A percentile compares a stretch with the other conserved stretches of the same genome.
phyloP scores from a whole-genome alignment of 64 coral and sea anemone genomes.

The Dendrophyllia cribrosa region DNA sequence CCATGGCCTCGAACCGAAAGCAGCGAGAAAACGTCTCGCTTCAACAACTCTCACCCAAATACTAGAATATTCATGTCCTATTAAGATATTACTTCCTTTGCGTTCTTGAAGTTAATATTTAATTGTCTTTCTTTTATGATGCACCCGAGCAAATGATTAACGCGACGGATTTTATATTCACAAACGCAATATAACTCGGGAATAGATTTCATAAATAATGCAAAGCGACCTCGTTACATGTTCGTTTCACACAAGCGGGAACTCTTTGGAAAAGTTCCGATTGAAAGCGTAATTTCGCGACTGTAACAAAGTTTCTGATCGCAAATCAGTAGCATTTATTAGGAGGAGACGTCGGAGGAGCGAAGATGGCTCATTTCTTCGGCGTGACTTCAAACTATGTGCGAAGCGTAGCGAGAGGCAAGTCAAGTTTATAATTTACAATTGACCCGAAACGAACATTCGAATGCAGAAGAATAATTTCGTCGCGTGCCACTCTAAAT shows the following conservation, averaged over 20 bases:
- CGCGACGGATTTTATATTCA: constrained; percentile 87
- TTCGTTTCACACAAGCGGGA: constrained; percentile 47
- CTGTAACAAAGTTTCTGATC: background rate
- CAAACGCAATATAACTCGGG: constrained; percentile 54
- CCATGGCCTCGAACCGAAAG: background rate
- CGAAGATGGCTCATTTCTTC: background rate
- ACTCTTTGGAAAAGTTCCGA: background rate
- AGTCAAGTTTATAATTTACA: constrained; percentile 5
- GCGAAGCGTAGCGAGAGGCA: background rate
- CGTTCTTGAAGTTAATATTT: constrained; percentile 94
- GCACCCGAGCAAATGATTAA: constrained; percentile 94
- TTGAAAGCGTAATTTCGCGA: background rate
- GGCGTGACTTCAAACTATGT: background rate
- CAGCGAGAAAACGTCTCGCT: background rate
- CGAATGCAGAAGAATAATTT: background rate
- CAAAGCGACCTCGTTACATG: constrained; percentile 75
- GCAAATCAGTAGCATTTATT: background rate
- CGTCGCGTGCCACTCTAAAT: constrained; percentile 18
- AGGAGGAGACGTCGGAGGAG: background rate
- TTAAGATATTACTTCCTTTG: constrained; percentile 55
- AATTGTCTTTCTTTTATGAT: constrained; percentile 84
- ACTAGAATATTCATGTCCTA: constrained; percentile 17
- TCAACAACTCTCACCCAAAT: background rate
- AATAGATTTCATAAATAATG: constrained; percentile 97
- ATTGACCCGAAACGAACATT: constrained; percentile 37